phyloP scores from a whole-genome alignment of 2,797 vertebrate genomes.

The Australoheros facetus region DNA sequence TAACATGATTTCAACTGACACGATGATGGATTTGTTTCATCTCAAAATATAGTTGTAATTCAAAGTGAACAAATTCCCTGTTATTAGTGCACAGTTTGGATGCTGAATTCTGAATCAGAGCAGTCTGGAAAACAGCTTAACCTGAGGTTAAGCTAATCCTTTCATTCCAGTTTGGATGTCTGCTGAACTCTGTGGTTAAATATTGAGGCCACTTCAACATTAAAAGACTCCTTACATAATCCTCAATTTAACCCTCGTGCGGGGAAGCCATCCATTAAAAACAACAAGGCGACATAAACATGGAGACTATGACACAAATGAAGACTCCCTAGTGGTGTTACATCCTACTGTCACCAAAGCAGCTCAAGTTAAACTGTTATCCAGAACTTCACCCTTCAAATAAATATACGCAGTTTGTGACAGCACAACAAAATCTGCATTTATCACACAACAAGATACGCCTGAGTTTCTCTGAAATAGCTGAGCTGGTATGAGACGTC shows the following conservation, averaged over 20 bases:
- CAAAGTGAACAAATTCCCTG: constrained; percentile 25
- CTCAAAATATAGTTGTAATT: constrained; percentile 28
- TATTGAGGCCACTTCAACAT: constrained; percentile 29
- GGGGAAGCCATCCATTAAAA: background rate
- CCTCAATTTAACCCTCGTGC: background rate
- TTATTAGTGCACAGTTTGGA: constrained; percentile 35
- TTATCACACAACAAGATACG: background rate
- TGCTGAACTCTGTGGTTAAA: constrained; percentile 28
- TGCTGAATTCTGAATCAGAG: constrained; percentile 1
- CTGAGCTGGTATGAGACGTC: background rate
- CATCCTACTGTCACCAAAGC: background rate
- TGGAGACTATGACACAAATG: background rate
- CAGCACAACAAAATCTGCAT: background rate
- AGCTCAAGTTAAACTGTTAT: background rate
- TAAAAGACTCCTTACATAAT: background rate
- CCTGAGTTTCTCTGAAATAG: constrained; percentile 7
- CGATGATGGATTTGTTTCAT: constrained; percentile 23
- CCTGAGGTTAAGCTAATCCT: constrained; percentile 30
- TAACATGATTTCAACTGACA: constrained; percentile 37
- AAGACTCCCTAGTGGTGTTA: background rate
- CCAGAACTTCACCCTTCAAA: background rate
- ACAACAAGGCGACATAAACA: constrained; percentile 8
- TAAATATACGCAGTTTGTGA: constrained; percentile 8
- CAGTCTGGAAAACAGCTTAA: constrained; percentile 43
- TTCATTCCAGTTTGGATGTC: constrained; percentile 42